These are phyloP conservation scores for Pachliopta kotzebuea DNA, from an alignment of 2,888 invertebrate genomes.

Conservation along the genomic window DNA sequence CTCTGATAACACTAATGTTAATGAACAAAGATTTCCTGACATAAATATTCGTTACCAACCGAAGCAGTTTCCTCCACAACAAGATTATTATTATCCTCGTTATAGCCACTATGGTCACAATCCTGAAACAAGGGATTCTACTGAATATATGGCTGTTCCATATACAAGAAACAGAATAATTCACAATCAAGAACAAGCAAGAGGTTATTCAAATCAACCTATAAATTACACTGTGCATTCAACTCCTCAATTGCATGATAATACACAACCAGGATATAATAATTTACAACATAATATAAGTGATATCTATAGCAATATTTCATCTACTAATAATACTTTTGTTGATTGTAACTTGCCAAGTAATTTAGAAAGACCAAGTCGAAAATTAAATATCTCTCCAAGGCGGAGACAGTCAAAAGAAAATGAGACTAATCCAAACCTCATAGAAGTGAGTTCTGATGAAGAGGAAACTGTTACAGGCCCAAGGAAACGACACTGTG, in stretches of 20 bases:
- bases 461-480: conserved; percentile 63
- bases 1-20: conserved; percentile 46
- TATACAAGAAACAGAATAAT: conserved; percentile 59
- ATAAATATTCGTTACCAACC: conserved; percentile 70
- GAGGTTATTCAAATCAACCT: conserved; percentile 49
- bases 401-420: conserved; percentile 66
- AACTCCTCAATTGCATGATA: conserved; percentile 42
- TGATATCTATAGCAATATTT: conserved; percentile 37
- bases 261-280: conserved; percentile 44
- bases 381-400: conserved; percentile 70
- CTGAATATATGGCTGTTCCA: conserved; percentile 49
- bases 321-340: conserved; percentile 32
- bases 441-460: conserved; percentile 75
- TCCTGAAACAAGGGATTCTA: conserved; percentile 42
- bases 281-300: conserved; percentile 38
- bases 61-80: conserved; percentile 48
- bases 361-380: conserved; percentile 65
- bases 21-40: conserved; percentile 47
- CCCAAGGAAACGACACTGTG: conserved; percentile 56
- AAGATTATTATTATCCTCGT: conserved; percentile 57
- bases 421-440: conserved; percentile 52
- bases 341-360: conserved; percentile 35
- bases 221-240: conserved; percentile 48
- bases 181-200: conserved; percentile 55
- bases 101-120: conserved; percentile 45